These are phyloP conservation scores for Tethea ocularis DNA, from an alignment of 2,888 invertebrate genomes.

Conservation along the genomic window DNA sequence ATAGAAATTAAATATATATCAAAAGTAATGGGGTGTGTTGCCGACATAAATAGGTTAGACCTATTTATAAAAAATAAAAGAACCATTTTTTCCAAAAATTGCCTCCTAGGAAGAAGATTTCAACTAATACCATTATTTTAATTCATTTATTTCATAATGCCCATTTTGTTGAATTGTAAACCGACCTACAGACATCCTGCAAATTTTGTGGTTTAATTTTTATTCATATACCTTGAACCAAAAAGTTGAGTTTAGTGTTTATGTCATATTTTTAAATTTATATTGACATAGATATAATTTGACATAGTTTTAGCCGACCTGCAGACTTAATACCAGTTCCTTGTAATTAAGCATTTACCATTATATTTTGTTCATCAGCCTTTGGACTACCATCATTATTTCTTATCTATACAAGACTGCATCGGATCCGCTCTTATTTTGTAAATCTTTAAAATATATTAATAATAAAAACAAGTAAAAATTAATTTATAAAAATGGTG, in stretches of 20 bases:
- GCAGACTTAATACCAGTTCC: background rate
- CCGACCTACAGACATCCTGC: too few relatives aligned
- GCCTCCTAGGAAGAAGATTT: too few relatives aligned
- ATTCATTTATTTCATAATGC: too few relatives aligned
- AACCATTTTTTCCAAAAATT: too few relatives aligned
- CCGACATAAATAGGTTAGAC: background rate
- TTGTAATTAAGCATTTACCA: background rate
- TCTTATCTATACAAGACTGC: background rate
- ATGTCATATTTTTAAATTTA: too few relatives aligned
- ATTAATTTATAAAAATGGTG: background rate
- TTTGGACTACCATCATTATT: constrained; percentile 7
- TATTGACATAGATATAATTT: background rate
- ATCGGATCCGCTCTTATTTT: background rate
- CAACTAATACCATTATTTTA: background rate
- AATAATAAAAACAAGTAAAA: background rate
- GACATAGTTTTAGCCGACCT: background rate
- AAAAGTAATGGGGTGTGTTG: background rate
- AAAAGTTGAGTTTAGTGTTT: too few relatives aligned
- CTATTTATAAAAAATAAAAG: background rate
- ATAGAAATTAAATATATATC: constrained; percentile 14
- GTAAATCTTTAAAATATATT: background rate
- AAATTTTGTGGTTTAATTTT: too few relatives aligned
- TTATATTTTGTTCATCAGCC: background rate
- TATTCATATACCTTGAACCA: too few relatives aligned
- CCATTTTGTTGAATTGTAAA: too few relatives aligned